A percentile compares a stretch with the other conserved stretches of the same genome.
Evolutionary conservation across 2,888 invertebrate species (phyloP).

Genomic region (Monoplex corrugatus): DNA sequence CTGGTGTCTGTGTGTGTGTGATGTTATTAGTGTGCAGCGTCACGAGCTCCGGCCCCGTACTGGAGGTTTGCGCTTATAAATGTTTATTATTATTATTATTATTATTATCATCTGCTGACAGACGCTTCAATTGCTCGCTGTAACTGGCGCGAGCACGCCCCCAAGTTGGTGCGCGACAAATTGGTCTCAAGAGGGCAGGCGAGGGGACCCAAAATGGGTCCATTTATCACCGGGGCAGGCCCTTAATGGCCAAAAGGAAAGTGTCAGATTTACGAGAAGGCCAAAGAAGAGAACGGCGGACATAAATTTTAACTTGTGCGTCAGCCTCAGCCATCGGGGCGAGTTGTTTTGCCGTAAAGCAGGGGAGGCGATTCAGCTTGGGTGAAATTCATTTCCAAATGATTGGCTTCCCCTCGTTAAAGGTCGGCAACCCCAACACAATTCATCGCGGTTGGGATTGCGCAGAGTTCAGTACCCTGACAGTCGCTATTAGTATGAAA

Average conservation of each 20-base stretch:
- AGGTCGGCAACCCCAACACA: not conserved
- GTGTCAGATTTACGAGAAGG: conserved; percentile 27
- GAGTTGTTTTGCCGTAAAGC: conserved; percentile 44
- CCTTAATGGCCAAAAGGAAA: conserved; percentile 33
- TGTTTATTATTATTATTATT: no score
- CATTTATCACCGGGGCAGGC: conserved; percentile 5
- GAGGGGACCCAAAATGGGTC: not conserved
- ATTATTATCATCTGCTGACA: not conserved
- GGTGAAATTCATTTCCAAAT: conserved; percentile 41
- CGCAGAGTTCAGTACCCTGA: no score
- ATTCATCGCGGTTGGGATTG: no score
- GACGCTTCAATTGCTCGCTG: conserved; percentile 1
- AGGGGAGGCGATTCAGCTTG: conserved; percentile 24
- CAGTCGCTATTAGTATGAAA: no score
- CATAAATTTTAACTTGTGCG: conserved; percentile 11
- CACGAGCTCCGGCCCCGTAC: no score
- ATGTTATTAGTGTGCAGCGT: no score
- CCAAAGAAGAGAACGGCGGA: not conserved
- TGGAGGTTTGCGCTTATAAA: no score
- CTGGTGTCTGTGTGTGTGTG: no score
- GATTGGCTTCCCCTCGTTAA: conserved; percentile 36
- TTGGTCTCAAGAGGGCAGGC: conserved; percentile 12
- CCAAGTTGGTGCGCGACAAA: not conserved
- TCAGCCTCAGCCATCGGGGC: conserved; percentile 3
- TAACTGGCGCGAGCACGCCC: not conserved